These are phyloP conservation scores for Drosophila infuscata DNA, from an alignment of 2,888 invertebrate genomes.

Conservation along the genomic window DNA sequence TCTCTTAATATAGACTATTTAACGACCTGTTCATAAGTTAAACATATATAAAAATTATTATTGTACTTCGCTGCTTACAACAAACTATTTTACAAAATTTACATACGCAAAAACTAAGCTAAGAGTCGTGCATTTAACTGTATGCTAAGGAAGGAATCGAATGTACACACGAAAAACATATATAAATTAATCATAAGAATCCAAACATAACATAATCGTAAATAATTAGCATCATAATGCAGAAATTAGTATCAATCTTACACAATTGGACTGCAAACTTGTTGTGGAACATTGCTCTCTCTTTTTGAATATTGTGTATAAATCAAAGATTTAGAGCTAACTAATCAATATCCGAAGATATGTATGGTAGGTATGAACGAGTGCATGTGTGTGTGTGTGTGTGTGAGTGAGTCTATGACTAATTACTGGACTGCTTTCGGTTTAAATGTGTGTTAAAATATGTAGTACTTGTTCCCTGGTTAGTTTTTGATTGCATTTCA, in stretches of 20 bases:
- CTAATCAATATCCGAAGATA: conserved; percentile 69
- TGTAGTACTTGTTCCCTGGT: conserved; percentile 69
- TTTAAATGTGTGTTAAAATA: conserved; percentile 37
- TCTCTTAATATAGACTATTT: conserved; percentile 65
- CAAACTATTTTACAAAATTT: conserved; percentile 79
- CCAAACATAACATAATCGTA: conserved; percentile 36
- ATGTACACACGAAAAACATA: conserved; percentile 50
- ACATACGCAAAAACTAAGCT: conserved; percentile 66
- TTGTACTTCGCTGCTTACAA: conserved; percentile 80
- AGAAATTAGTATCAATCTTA: conserved; percentile 37
- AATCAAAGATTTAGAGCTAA: conserved; percentile 62
- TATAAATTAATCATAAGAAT: conserved; percentile 43
- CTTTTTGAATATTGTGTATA: conserved; percentile 34
- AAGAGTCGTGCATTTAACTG: conserved; percentile 51
- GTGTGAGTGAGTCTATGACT: conserved; percentile 15
- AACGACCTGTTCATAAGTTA: conserved; percentile 53
- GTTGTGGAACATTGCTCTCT: conserved; percentile 58
- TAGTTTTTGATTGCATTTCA: conserved; percentile 36
- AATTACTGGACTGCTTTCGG: conserved; percentile 46
- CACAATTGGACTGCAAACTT: conserved; percentile 41
- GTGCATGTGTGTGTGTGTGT: conserved; percentile 32
- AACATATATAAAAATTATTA: conserved; percentile 74
- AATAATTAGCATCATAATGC: conserved; percentile 31
- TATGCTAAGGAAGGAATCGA: conserved; percentile 65
- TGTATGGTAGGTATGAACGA: conserved; percentile 56